Percentiles rank a stretch among this genome's conserved stretches.
These are phyloP conservation scores for Heteropelma amictum DNA, from an alignment of 2,888 invertebrate genomes.

Conservation along the genomic window DNA sequence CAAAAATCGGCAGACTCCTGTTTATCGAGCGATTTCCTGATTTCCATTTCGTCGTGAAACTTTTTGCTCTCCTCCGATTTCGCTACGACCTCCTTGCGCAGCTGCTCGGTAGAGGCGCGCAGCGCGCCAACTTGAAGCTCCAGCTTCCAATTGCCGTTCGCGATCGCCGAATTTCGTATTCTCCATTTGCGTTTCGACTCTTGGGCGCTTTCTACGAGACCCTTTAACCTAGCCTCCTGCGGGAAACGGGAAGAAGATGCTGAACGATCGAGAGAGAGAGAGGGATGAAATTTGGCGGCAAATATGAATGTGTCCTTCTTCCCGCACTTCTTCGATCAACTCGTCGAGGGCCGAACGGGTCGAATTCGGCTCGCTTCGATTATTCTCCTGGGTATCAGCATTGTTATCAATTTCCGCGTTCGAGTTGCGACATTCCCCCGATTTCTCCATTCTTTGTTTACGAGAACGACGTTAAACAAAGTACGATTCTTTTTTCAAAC, in stretches of 20 bases:
- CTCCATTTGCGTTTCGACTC: slow-evolving; percentile 41
- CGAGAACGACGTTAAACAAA: neutral
- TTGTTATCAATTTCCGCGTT: neutral
- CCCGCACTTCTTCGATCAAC: slow-evolving; percentile 18
- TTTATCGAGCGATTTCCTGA: slow-evolving; percentile 20
- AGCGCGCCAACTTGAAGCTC: slow-evolving; percentile 24
- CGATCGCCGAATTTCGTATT: slow-evolving; percentile 8
- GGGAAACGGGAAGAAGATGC: neutral
- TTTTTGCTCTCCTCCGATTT: slow-evolving; percentile 27
- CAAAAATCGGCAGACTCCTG: slow-evolving; percentile 41
- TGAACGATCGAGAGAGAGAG: neutral
- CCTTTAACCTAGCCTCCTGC: slow-evolving; percentile 29
- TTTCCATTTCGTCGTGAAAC: slow-evolving; percentile 26
- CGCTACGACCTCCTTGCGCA: slow-evolving; percentile 15
- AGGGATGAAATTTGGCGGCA: neutral
- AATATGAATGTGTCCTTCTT: neutral
- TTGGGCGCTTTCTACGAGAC: slow-evolving; percentile 19
- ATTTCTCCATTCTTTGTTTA: neutral
- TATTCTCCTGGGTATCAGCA: slow-evolving; percentile 5
- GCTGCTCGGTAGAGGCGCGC: slow-evolving; percentile 5
- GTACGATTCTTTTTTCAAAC: too few species aligned
- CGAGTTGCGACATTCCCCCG: neutral
- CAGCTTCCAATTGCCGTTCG: slow-evolving; percentile 45
- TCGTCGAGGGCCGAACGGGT: slow-evolving; percentile 18
- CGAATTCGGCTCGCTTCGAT: slow-evolving; percentile 5